Conservation (phyloP, 2,797 vertebrate genomes). For the Knipowitschia caucasica region DNA sequence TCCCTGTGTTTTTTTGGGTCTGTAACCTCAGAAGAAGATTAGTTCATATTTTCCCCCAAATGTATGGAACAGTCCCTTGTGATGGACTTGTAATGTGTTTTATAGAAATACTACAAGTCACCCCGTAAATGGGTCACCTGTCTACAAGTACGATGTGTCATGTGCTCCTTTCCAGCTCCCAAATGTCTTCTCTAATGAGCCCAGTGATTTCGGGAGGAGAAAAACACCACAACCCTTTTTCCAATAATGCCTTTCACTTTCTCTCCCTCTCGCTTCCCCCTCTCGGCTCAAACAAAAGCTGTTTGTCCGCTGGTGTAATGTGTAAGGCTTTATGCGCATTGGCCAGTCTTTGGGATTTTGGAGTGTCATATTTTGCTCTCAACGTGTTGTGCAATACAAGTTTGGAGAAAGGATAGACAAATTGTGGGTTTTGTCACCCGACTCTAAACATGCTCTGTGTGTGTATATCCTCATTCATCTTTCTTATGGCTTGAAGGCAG, state of each 20-base stretch:
- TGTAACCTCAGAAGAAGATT: constrained; percentile 64
- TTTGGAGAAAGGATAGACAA: not conserved
- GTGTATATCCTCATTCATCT: not conserved
- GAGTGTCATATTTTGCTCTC: constrained; percentile 26
- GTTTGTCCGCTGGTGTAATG: constrained; percentile 72
- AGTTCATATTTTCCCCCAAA: constrained; percentile 71
- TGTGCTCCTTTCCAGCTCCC: constrained; percentile 70
- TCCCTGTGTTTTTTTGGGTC: constrained; percentile 29
- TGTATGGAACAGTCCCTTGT: constrained; percentile 53
- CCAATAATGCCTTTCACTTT: constrained; percentile 74
- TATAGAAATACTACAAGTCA: constrained; percentile 76
- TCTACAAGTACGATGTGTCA: constrained; percentile 77
- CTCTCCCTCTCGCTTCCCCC: constrained; percentile 64
- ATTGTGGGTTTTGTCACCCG: not conserved
- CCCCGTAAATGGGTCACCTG: constrained; percentile 75
- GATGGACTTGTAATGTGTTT: constrained; percentile 65
- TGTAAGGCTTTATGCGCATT: constrained; percentile 31
- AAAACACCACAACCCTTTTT: constrained; percentile 76
- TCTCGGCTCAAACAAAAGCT: constrained; percentile 77
- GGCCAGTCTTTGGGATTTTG: constrained; percentile 42
- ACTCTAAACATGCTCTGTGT: not conserved
- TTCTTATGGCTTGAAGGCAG: too few species aligned
- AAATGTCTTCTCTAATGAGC: constrained; percentile 79
- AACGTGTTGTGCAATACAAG: not conserved
- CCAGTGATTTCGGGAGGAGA: constrained; percentile 75